phyloP scores from a whole-genome alignment of 2,113 vertebrate species.

The Centropus unirufus region DNA sequence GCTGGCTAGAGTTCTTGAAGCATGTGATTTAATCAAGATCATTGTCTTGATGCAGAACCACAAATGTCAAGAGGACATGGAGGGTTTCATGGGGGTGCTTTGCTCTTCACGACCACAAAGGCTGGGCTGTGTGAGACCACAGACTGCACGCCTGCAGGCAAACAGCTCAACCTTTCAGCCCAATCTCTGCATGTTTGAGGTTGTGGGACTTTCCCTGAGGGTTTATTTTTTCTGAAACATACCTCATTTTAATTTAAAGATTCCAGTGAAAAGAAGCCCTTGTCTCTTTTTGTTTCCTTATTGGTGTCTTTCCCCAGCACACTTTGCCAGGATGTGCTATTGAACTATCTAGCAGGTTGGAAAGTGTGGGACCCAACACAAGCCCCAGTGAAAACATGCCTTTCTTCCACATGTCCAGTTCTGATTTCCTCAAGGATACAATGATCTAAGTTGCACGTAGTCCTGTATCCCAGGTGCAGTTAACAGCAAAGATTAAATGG shows the following conservation, averaged over 20 bases:
- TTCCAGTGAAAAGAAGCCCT: background rate
- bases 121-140: fast-evolving
- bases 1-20: slow-evolving; percentile 18
- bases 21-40: slow-evolving; percentile 64
- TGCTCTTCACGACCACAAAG: fast-evolving
- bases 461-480: background rate
- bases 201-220: background rate
- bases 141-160: background rate
- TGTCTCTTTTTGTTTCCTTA: background rate
- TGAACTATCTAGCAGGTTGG: background rate
- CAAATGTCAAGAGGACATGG: background rate
- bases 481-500: background rate
- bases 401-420: background rate
- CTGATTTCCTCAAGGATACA: background rate
- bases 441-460: background rate
- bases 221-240: background rate
- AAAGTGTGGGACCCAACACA: background rate
- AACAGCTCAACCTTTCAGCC: background rate
- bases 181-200: background rate
- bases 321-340: background rate
- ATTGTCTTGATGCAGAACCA: background rate
- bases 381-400: background rate
- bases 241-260: background rate
- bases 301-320: fast-evolving
- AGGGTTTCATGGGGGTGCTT: background rate